phyloP scores from a whole-genome alignment of 2,113 vertebrate genomes.

The Gila orcuttii region DNA sequence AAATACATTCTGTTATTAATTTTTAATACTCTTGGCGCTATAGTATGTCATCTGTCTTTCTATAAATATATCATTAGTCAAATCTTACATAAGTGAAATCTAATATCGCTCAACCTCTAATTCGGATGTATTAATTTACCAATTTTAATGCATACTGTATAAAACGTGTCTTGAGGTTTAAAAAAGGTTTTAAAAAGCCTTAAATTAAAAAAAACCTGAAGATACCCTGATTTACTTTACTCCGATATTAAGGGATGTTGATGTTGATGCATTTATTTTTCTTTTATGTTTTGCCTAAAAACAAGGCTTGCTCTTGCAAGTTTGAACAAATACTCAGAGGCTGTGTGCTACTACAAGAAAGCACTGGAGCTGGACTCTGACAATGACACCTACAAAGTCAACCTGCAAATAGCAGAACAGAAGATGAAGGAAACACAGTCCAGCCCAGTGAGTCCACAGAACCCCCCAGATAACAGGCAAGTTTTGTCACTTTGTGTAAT shows the following conservation, averaged over 20 bases:
- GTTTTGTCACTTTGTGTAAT: neutral
- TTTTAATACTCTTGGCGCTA: too few species aligned
- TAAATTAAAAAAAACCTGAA: neutral
- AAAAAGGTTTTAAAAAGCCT: neutral
- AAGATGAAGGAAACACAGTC: slow-evolving; percentile 86
- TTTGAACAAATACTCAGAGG: slow-evolving; percentile 91
- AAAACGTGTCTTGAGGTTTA: neutral
- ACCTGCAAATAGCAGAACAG: slow-evolving; percentile 92
- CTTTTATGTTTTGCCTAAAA: neutral
- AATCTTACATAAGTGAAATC: too few species aligned
- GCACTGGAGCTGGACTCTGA: slow-evolving; percentile 95
- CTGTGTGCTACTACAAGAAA: slow-evolving; percentile 88
- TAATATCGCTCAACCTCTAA: too few species aligned
- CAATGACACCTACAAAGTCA: slow-evolving; percentile 92
- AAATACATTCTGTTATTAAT: too few species aligned
- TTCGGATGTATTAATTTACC: too few species aligned
- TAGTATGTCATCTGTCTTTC: too few species aligned
- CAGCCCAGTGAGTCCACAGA: slow-evolving; percentile 82
- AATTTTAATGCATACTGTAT: too few species aligned
- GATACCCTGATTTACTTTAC: neutral
- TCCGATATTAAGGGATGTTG: neutral
- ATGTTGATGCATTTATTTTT: neutral
- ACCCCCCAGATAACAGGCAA: neutral
- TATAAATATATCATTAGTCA: too few species aligned
- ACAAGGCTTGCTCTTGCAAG: slow-evolving; percentile 89